These are phyloP conservation scores for Meliscaeva auricollis DNA, from an alignment of 2,888 invertebrate species.

Conservation along the genomic window DNA sequence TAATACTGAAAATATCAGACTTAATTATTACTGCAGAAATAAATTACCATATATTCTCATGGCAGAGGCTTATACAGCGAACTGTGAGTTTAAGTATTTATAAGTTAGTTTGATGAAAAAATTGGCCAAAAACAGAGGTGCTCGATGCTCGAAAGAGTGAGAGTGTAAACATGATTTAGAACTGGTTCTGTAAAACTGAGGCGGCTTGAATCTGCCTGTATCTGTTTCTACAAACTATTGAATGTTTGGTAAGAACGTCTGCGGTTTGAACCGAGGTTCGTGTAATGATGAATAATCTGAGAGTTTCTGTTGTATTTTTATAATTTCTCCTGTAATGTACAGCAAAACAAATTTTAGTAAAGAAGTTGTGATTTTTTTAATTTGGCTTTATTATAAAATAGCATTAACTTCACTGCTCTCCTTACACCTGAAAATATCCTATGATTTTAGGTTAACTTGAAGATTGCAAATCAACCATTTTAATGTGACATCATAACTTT, in stretches of 20 bases:
- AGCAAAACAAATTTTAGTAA: too few species aligned
- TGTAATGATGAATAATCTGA: conserved; percentile 20
- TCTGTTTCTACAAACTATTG: conserved; percentile 33
- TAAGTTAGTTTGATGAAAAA: not conserved
- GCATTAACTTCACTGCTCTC: too few species aligned
- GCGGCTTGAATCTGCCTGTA: not conserved
- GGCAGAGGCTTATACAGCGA: not conserved
- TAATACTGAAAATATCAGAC: conserved; percentile 51
- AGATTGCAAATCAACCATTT: too few species aligned
- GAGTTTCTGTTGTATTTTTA: not conserved
- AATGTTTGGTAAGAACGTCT: conserved; percentile 1
- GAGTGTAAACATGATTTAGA: conserved; percentile 38
- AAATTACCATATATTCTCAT: conserved; percentile 62
- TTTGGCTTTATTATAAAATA: too few species aligned
- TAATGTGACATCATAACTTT: too few species aligned
- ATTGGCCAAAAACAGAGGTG: conserved; percentile 9
- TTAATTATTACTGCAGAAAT: conserved; percentile 41
- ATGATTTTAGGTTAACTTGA: too few species aligned
- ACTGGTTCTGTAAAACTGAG: conserved; percentile 52
- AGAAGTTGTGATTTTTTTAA: too few species aligned
- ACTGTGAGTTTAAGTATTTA: not conserved
- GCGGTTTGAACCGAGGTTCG: conserved; percentile 10
- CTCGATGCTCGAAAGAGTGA: conserved; percentile 18
- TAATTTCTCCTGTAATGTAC: too few species aligned
- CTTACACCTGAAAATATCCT: too few species aligned